Evolutionary conservation across 2,797 vertebrate species (phyloP).

Genomic region (Menidia menidia): DNA sequence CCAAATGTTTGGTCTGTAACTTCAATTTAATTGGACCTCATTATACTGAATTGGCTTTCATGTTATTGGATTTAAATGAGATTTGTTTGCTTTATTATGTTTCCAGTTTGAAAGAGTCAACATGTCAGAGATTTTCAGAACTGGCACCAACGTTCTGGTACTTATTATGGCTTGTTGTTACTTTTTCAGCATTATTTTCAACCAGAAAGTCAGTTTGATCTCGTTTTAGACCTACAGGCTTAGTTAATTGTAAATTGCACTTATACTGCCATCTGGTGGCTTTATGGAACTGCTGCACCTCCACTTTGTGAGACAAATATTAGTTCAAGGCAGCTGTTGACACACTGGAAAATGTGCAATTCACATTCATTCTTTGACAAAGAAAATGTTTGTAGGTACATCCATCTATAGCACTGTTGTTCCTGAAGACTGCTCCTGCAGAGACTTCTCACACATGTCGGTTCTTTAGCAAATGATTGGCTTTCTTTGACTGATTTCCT

Average conservation of each 20-base stretch:
- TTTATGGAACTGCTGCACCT: background rate
- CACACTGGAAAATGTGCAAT: background rate
- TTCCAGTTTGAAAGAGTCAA: background rate
- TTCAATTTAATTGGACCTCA: background rate
- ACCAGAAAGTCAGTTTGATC: background rate
- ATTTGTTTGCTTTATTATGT: background rate
- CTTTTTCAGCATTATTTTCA: background rate
- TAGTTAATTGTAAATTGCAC: constrained; percentile 9
- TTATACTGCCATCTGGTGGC: constrained; percentile 66
- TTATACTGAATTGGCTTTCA: background rate
- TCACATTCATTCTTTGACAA: background rate
- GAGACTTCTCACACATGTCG: background rate
- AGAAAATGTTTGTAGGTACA: background rate
- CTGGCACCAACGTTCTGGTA: background rate
- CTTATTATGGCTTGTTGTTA: background rate
- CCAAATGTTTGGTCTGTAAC: background rate
- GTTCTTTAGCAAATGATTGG: constrained; percentile 11
- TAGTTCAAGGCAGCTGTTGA: background rate
- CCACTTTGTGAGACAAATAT: background rate
- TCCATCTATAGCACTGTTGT: background rate
- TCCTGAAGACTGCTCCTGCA: too few species aligned
- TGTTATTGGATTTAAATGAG: background rate
- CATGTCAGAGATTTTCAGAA: background rate
- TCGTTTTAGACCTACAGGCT: background rate
- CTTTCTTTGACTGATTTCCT: constrained; percentile 17